Evolutionary conservation across 1,140 invertebrate genomes (phyloP).

Genomic region (Tetramorium parvispinum): DNA sequence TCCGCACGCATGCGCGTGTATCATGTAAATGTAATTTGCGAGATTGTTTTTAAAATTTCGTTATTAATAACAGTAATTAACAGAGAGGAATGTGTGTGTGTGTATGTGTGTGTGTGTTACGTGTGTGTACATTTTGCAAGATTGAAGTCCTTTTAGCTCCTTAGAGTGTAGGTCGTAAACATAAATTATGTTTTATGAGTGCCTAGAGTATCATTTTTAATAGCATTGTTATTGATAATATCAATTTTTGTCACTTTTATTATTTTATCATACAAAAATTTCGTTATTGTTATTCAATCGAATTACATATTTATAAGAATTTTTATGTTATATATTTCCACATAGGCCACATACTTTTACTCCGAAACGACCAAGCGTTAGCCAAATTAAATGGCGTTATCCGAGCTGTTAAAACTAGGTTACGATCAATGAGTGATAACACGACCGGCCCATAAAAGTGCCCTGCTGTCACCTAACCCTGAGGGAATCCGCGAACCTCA

Average conservation of each 20-base stretch:
- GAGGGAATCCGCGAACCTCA: slow-evolving; percentile 65
- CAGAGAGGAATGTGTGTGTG: neutral
- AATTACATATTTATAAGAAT: neutral
- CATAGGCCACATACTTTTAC: neutral
- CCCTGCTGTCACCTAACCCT: slow-evolving; percentile 21
- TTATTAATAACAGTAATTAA: slow-evolving; percentile 5
- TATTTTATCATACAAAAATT: neutral
- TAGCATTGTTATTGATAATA: neutral
- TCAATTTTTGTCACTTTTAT: neutral
- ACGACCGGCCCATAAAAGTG: slow-evolving; percentile 20
- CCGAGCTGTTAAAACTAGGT: slow-evolving; percentile 51
- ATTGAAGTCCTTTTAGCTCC: neutral
- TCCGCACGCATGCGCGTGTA: neutral
- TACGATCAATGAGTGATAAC: slow-evolving; percentile 54
- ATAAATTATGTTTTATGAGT: neutral
- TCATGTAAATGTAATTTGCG: neutral
- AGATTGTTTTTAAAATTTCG: neutral
- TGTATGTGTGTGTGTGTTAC: neutral
- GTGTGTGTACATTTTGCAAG: neutral
- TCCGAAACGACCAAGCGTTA: slow-evolving; percentile 58
- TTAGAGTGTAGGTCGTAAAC: neutral
- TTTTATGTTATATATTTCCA: neutral
- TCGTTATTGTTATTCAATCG: neutral
- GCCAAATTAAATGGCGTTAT: slow-evolving; percentile 53
- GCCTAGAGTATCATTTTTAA: neutral